phyloP scores from a whole-genome alignment of 2,113 vertebrate genomes.

The Pedionomus torquatus region DNA sequence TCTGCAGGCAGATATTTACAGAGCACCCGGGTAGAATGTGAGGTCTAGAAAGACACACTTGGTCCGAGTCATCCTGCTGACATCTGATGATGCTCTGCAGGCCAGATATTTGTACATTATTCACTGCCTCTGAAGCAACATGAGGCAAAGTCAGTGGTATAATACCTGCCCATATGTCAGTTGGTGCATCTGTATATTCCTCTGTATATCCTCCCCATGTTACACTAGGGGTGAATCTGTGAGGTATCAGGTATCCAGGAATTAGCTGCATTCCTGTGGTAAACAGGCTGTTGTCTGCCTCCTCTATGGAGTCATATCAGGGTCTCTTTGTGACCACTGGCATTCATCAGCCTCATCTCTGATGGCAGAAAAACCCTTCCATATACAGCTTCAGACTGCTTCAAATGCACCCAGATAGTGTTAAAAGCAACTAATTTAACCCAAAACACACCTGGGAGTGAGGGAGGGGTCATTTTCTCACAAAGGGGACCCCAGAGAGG shows the following conservation, averaged over 20 bases:
- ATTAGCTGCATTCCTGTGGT: background rate
- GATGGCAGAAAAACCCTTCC: background rate
- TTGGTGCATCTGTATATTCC: fast-evolving
- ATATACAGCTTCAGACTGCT: background rate
- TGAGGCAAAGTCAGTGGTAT: background rate
- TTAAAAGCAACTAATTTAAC: background rate
- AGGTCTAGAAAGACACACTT: background rate
- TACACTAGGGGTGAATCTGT: background rate
- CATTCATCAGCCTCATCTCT: background rate
- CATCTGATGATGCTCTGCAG: background rate
- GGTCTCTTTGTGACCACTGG: background rate
- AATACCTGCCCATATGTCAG: background rate
- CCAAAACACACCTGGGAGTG: background rate
- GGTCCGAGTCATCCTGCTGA: background rate
- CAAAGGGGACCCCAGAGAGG: background rate
- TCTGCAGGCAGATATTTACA: background rate
- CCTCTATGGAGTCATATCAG: background rate
- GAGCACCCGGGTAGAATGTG: fast-evolving
- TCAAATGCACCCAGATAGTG: background rate
- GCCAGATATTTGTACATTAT: background rate
- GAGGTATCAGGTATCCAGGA: background rate
- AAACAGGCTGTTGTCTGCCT: background rate
- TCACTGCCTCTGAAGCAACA: background rate
- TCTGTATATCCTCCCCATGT: background rate
- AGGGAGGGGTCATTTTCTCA: background rate